Conservation (phyloP, 1,140 invertebrate species). For the Brachionus sp. region DNA sequence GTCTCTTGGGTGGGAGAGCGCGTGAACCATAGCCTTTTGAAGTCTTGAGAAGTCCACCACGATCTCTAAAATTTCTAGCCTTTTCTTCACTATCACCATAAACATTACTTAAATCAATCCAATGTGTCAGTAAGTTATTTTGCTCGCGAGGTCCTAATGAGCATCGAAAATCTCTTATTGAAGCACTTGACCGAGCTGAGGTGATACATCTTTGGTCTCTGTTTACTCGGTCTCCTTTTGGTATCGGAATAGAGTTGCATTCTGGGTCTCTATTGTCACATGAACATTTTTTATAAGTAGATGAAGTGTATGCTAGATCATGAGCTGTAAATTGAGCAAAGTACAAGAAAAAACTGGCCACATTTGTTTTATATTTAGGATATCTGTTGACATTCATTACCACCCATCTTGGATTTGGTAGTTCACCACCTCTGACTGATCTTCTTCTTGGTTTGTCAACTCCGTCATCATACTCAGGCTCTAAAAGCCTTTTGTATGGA, state of each 20-base stretch:
- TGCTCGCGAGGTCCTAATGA: conserved; percentile 13
- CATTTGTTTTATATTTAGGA: not conserved
- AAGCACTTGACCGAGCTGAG: not conserved
- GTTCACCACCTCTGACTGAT: conserved; percentile 53
- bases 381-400: not conserved
- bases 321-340: conserved; percentile 13
- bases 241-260: conserved; percentile 2
- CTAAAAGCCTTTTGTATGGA: conserved; percentile 72
- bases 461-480: conserved; percentile 68
- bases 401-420: conserved; percentile 21
- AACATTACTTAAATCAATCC: not conserved
- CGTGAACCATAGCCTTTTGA: not conserved
- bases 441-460: not conserved
- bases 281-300: not conserved
- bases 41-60: not conserved
- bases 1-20: not conserved
- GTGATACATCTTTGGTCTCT: not conserved
- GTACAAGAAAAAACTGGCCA: not conserved
- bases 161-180: conserved; percentile 6
- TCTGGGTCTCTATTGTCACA: conserved; percentile 15
- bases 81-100: conserved; percentile 5
- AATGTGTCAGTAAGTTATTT: not conserved
- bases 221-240: not conserved
- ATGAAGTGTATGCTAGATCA: not conserved
- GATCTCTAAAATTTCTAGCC: not conserved